A percentile compares a stretch with the other conserved stretches of the same genome.
Evolutionary conservation across 2,888 invertebrate genomes (phyloP).

Genomic region (Suillia variegata): DNA sequence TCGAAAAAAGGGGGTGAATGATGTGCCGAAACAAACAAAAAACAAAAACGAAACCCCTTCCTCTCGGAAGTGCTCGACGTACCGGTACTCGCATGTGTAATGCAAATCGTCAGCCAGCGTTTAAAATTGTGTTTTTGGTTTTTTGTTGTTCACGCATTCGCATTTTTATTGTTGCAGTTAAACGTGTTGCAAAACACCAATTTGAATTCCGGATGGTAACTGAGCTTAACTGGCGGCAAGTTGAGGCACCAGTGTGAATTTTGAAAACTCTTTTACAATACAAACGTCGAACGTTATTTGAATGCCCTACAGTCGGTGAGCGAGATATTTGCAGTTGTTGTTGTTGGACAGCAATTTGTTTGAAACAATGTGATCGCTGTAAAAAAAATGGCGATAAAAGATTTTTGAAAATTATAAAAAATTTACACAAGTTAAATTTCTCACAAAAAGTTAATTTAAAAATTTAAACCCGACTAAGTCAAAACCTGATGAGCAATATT

Average conservation of each 20-base stretch:
- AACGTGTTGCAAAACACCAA: slow-evolving; percentile 20
- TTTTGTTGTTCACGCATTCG: slow-evolving; percentile 9
- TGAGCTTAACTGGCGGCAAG: slow-evolving; percentile 6
- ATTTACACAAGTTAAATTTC: no score
- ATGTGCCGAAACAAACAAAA: not conserved
- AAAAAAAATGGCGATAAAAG: no score
- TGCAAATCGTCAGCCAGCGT: slow-evolving; percentile 16
- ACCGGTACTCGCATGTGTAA: no score
- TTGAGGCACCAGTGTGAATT: slow-evolving; percentile 20
- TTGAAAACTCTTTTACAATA: slow-evolving; percentile 12
- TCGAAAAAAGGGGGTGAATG: slow-evolving; percentile 21
- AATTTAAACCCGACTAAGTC: no score
- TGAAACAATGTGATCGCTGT: no score
- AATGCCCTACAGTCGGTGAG: no score
- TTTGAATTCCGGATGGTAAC: not conserved
- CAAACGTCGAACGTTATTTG: no score
- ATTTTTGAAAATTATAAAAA: no score
- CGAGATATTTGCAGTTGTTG: no score
- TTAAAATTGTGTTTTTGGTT: slow-evolving; percentile 18
- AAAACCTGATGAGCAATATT: no score
- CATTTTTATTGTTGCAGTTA: slow-evolving; percentile 30
- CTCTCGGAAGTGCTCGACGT: not conserved
- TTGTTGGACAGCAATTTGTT: no score
- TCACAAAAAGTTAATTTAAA: no score
- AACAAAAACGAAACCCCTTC: slow-evolving; percentile 4